A percentile compares a stretch with the other conserved stretches of the same genome.
These are phyloP conservation scores for Enoplosus armatus DNA, from an alignment of 2,797 vertebrate species.

Conservation along the genomic window DNA sequence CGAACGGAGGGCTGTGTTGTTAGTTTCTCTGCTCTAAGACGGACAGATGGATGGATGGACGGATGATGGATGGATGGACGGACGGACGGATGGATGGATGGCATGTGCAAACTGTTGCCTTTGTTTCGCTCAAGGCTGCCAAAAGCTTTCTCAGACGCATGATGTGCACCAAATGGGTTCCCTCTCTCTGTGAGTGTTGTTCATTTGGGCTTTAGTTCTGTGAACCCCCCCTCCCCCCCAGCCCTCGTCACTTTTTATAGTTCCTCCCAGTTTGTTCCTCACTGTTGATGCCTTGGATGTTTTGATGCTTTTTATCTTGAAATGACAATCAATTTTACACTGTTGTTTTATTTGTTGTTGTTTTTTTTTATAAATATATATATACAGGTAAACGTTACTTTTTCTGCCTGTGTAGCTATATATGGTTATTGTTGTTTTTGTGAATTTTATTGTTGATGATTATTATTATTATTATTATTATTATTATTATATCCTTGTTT, in stretches of 20 bases:
- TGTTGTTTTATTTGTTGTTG: conserved; percentile 64
- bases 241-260: conserved; percentile 54
- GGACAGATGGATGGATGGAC: background rate
- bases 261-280: conserved; percentile 60
- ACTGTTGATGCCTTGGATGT: conserved; percentile 85
- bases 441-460: conserved; percentile 77
- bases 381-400: conserved; percentile 68
- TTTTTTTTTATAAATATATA: conserved; percentile 36
- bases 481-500: conserved; percentile 69
- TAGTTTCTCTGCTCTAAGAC: conserved; percentile 8
- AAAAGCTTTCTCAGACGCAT: conserved; percentile 78
- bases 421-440: conserved; percentile 75
- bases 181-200: conserved; percentile 48
- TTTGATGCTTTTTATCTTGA: conserved; percentile 83
- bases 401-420: conserved; percentile 73
- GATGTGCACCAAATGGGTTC: conserved; percentile 56
- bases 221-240: conserved; percentile 43
- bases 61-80: conserved; percentile 8
- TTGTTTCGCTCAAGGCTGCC: conserved; percentile 65
- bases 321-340: conserved; percentile 89
- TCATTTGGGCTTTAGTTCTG: conserved; percentile 71
- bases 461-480: conserved; percentile 66
- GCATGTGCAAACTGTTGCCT: conserved; percentile 45
- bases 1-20: background rate
- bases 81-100: conserved; percentile 8